Evolutionary conservation across 2,113 vertebrate species (phyloP), one percentile per base, ranked within the genome.

Genomic region (Misgurnus mizolepis): DNA sequence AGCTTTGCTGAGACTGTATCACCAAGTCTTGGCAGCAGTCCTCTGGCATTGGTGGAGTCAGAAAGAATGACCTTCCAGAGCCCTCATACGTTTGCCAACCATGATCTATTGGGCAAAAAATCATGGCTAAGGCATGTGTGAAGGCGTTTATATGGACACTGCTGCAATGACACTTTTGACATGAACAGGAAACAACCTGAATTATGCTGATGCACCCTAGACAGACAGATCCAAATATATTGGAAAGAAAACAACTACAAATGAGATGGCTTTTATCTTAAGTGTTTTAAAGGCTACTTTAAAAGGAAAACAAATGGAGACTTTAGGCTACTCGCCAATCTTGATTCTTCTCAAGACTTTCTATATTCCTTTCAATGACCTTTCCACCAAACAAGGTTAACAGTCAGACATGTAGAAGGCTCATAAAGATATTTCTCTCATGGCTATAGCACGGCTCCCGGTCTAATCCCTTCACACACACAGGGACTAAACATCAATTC

Each of bases 61-160:
- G 17, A 83, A 87, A 58, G 68, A 86, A 76, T 86, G 85, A 90
- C 89, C 90, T 91, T 87, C 82, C 88, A 80, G 61, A 87, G 85
- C 88, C 82, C 83, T 88, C 87, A 79, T 58, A 6, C 34, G 79
- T 81, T 76, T 81, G 88, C 84, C 83, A 84, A 85, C 67, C 79
- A 67, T 83, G 70, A 76, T 88, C 85, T 83, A 76, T 75, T 77
- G 76, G 56, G 53, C 76, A 80, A 58, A 78, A 73, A 79, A 70
- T 69, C 64, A 61, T 72, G 69, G 55, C 55, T 7, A 0, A 40
- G 11, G 39, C 22, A 9, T 9, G 45, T 67, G 71, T 61, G 71
- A 60, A 15, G 55, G 4, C 55, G 12, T 45, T 60, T 40, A 72
- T 39, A 45, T 43, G 39, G 8, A 75, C n/a, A 67, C 45, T 50